Conservation (phyloP, 2,797 vertebrate genomes). For the Rhinella marina region DNA sequence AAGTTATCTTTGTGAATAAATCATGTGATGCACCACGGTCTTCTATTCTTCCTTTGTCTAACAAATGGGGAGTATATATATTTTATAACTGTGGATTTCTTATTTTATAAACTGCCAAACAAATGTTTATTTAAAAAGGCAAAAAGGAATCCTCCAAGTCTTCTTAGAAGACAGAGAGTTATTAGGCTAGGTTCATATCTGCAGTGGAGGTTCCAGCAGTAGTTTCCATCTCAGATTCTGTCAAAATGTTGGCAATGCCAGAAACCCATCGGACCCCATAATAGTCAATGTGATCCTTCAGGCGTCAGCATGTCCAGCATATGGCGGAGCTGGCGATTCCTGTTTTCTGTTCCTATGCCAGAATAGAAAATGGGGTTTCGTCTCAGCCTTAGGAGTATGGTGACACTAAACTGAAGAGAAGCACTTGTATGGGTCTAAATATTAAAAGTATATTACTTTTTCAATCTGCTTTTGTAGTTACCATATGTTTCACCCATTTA, state of each 20-base stretch:
- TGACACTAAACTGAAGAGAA: too few relatives aligned
- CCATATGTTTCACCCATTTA: too few relatives aligned
- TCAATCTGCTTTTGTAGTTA: not conserved
- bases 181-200: not conserved
- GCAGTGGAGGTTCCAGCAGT: too few relatives aligned
- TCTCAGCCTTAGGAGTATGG: too few relatives aligned
- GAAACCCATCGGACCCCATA: too few relatives aligned
- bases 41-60: slow-evolving; percentile 10
- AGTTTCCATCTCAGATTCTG: too few relatives aligned
- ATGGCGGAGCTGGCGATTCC: too few relatives aligned
- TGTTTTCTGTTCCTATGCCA: too few relatives aligned
- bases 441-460: not conserved
- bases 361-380: too few relatives aligned
- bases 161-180: not conserved
- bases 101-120: slow-evolving; percentile 5
- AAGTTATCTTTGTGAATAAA: slow-evolving; percentile 22
- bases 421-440: not conserved
- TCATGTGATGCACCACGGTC: slow-evolving; percentile 31
- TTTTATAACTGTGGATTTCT: slow-evolving; percentile 11
- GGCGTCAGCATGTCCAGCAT: too few relatives aligned
- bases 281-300: too few relatives aligned
- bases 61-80: slow-evolving; percentile 24
- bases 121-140: not conserved
- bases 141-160: not conserved
- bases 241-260: too few relatives aligned